Percentiles rank a stretch among this genome's conserved stretches.
Conservation (phyloP, 1,140 invertebrate species). For the Zaprionus ghesquierei region DNA sequence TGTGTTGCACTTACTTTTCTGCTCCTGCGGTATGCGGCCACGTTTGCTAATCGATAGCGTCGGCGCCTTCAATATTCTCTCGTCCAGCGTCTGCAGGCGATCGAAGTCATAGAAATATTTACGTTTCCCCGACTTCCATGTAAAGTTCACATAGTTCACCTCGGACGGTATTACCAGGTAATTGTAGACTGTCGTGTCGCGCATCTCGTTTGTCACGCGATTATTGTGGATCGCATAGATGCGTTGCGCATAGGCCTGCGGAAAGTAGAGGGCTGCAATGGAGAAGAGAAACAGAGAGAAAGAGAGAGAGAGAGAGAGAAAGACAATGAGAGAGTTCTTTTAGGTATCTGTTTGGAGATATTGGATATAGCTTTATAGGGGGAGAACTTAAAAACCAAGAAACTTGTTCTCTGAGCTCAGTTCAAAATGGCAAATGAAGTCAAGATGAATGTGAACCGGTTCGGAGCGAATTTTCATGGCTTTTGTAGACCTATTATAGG, state of each 20-base stretch:
- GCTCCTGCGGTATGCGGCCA: slow-evolving; percentile 91
- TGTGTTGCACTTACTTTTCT: slow-evolving; percentile 90
- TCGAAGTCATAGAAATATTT: slow-evolving; percentile 95
- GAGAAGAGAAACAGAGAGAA: background rate
- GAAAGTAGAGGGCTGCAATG: slow-evolving; percentile 67
- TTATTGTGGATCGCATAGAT: slow-evolving; percentile 95
- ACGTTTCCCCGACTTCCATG: slow-evolving; percentile 93
- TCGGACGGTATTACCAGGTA: slow-evolving; percentile 95
- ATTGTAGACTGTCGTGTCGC: slow-evolving; percentile 94
- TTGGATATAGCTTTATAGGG: too few relatives aligned
- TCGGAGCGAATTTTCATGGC: too few relatives aligned
- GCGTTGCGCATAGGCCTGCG: slow-evolving; percentile 86
- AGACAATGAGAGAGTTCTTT: too few relatives aligned
- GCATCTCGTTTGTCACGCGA: slow-evolving; percentile 91
- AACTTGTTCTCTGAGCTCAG: too few relatives aligned
- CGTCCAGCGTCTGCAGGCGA: slow-evolving; percentile 91
- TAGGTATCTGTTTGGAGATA: too few relatives aligned
- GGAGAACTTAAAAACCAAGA: too few relatives aligned
- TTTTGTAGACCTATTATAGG: too few relatives aligned
- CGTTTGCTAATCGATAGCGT: slow-evolving; percentile 93
- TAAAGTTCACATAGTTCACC: slow-evolving; percentile 95
- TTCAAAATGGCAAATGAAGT: too few relatives aligned
- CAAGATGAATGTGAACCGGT: too few relatives aligned
- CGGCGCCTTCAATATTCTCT: slow-evolving; percentile 91
- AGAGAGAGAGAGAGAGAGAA: background rate